Conservation (phyloP, 1,140 invertebrate species). For the Nomia melanderi region DNA sequence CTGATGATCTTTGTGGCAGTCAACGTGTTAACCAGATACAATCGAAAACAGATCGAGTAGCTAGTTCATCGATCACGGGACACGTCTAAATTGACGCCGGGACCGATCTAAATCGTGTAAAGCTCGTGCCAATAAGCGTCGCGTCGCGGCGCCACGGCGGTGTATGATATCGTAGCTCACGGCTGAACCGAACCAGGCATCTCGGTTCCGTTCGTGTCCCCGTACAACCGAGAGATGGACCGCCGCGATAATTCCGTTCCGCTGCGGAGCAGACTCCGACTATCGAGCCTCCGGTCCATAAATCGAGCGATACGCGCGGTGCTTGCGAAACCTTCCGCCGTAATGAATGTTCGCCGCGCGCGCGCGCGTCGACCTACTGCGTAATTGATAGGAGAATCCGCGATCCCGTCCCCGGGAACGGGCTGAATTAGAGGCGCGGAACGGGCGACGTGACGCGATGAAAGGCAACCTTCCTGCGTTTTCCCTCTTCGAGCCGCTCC, state of each 20-base stretch:
- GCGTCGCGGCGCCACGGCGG: not conserved
- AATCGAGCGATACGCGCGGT: constrained; percentile 54
- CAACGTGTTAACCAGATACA: no score
- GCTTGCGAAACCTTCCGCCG: constrained; percentile 47
- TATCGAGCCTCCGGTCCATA: constrained; percentile 48
- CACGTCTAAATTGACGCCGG: not conserved
- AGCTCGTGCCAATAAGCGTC: constrained; percentile 14
- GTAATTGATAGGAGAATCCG: constrained; percentile 62
- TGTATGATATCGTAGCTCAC: constrained; percentile 10
- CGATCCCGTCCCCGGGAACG: constrained; percentile 12
- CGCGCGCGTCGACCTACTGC: constrained; percentile 60
- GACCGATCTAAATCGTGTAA: not conserved
- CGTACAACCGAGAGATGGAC: constrained; percentile 45
- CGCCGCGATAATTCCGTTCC: constrained; percentile 55
- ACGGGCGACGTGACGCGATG: not conserved
- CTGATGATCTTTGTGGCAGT: no score
- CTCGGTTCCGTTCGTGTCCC: constrained; percentile 22
- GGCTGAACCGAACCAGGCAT: not conserved
- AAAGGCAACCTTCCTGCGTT: not conserved
- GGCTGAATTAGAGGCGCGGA: constrained; percentile 47
- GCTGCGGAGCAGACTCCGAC: constrained; percentile 13
- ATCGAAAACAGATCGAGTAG: not conserved
- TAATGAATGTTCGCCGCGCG: constrained; percentile 59
- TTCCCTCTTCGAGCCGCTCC: not conserved
- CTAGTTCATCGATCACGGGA: constrained; percentile 18